Conservation (phyloP, 2,113 vertebrate genomes). For the Carassius carassius region DNA sequence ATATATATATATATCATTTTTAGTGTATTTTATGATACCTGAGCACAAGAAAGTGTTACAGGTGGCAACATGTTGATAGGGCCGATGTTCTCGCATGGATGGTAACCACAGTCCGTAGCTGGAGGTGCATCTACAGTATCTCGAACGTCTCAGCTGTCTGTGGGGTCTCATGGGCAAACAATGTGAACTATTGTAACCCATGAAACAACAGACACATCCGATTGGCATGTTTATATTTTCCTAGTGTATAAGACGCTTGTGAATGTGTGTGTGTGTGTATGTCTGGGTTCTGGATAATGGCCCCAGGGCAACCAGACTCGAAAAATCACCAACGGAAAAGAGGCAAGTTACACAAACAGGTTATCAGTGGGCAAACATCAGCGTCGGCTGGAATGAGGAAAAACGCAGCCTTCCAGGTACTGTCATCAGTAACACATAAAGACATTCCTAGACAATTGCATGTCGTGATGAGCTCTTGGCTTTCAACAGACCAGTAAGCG, state of each 20-base stretch:
- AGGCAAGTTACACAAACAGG: constrained; percentile 62
- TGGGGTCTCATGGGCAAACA: constrained; percentile 56
- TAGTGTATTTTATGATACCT: background rate
- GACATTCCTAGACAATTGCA: constrained; percentile 25
- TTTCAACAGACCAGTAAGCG: background rate
- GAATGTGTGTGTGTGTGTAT: background rate
- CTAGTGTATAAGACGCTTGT: constrained; percentile 18
- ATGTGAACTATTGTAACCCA: constrained; percentile 66
- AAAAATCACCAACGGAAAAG: constrained; percentile 67
- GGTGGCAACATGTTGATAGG: background rate
- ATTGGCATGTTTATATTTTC: constrained; percentile 59
- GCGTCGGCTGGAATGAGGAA: constrained; percentile 22
- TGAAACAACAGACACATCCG: constrained; percentile 47
- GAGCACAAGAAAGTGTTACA: background rate
- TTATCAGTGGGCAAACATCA: background rate
- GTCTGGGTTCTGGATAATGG: constrained; percentile 43
- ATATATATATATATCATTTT: too few species aligned
- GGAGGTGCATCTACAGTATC: constrained; percentile 25
- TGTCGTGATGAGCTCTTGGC: background rate
- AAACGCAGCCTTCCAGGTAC: background rate
- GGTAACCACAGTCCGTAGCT: background rate
- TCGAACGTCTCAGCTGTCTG: constrained; percentile 10
- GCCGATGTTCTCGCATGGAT: background rate
- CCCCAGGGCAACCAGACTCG: constrained; percentile 56
- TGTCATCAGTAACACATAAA: constrained; percentile 23